phyloP scores from a whole-genome alignment of 1,140 invertebrate species.

The Polypedilum vanderplanki region DNA sequence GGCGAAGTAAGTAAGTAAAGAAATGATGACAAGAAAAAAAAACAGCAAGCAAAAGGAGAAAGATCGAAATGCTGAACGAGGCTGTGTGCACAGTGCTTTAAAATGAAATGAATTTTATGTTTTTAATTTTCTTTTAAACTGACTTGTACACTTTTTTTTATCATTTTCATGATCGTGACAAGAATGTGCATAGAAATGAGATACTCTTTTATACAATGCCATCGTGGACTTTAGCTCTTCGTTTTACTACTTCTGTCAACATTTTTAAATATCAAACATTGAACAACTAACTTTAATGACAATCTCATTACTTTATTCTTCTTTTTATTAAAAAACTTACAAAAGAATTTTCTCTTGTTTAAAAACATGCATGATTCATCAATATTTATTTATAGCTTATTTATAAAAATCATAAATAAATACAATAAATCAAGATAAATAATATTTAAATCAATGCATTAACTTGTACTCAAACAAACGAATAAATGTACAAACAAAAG shows the following conservation, averaged over 20 bases:
- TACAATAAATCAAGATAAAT: not conserved
- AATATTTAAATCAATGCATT: not conserved
- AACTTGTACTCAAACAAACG: not conserved
- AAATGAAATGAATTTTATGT: constrained; percentile 29
- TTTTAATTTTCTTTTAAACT: constrained; percentile 29
- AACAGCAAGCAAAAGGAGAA: not conserved
- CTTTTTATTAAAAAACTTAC: not conserved
- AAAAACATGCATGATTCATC: not conserved
- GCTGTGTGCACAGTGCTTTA: not conserved
- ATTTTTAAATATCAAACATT: constrained; percentile 17
- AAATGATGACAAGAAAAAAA: constrained; percentile 25
- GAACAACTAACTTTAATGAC: not conserved
- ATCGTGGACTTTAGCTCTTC: not conserved
- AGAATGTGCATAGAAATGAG: constrained; percentile 23
- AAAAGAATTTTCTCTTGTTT: not conserved
- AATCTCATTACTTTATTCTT: not conserved
- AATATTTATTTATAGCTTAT: too few species aligned
- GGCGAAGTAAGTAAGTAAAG: not conserved
- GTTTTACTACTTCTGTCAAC: not conserved
- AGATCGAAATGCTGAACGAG: not conserved
- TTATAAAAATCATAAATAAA: not conserved
- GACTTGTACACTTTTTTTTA: constrained; percentile 27
- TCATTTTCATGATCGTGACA: constrained; percentile 27
- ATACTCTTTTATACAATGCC: not conserved
- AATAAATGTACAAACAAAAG: not conserved